Evolutionary conservation across 2,888 invertebrate species (phyloP).

Genomic region (Drosophila infuscata): DNA sequence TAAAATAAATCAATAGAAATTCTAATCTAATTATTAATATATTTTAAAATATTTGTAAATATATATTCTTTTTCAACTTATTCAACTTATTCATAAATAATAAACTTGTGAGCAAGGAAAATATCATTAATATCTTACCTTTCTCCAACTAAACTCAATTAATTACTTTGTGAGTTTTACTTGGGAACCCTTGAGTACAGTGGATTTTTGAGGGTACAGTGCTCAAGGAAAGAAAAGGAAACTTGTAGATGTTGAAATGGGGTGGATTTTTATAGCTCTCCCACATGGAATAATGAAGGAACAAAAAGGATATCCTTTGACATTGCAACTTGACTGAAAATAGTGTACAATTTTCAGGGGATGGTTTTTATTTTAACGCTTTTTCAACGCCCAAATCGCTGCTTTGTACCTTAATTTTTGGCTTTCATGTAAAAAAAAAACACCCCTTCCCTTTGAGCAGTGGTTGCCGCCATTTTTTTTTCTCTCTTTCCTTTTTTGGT

Average conservation of each 20-base stretch:
- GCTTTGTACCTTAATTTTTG: slow-evolving; percentile 37
- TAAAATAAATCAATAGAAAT: too few relatives aligned
- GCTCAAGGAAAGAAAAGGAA: background rate
- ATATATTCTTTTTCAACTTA: too few relatives aligned
- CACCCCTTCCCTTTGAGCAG: slow-evolving; percentile 25
- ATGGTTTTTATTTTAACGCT: slow-evolving; percentile 20
- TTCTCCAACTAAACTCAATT: background rate
- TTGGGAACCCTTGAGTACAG: background rate
- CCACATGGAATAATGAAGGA: background rate
- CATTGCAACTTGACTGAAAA: slow-evolving; percentile 21
- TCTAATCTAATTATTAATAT: background rate
- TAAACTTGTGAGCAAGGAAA: background rate
- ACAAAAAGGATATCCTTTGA: background rate
- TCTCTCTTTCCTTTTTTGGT: slow-evolving; percentile 19
- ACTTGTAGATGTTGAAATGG: background rate
- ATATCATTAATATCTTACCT: background rate
- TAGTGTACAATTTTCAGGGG: slow-evolving; percentile 17
- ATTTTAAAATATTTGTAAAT: too few relatives aligned
- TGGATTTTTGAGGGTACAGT: background rate
- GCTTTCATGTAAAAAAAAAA: slow-evolving; percentile 1
- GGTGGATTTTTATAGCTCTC: slow-evolving; percentile 11
- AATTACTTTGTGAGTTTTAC: background rate
- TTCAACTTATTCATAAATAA: too few relatives aligned
- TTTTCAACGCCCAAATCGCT: slow-evolving; percentile 7
- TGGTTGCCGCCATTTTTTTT: slow-evolving; percentile 42